phyloP scores from a whole-genome alignment of 2,113 vertebrate species.

The Leucopternis melanops region DNA sequence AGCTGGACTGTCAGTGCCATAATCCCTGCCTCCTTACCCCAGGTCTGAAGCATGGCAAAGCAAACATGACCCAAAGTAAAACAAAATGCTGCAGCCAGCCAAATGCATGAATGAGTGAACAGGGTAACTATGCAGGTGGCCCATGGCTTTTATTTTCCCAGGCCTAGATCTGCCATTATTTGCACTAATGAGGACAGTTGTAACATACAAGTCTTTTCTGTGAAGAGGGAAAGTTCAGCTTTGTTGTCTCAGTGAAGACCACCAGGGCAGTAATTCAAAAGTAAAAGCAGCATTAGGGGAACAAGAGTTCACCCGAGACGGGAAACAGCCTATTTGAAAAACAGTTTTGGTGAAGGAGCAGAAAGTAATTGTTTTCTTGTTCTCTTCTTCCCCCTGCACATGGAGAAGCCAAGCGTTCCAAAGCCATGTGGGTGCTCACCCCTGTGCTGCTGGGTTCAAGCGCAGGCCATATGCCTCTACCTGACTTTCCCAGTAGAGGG shows the following conservation, averaged over 20 bases:
- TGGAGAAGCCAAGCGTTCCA: background rate
- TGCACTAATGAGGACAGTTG: conserved; percentile 56
- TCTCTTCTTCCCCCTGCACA: background rate
- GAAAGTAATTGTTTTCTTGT: conserved; percentile 21
- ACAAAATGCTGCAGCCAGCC: conserved; percentile 26
- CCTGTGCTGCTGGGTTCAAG: background rate
- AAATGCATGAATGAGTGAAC: conserved; percentile 54
- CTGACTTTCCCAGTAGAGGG: background rate
- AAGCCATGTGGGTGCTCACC: background rate
- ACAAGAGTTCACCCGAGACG: background rate
- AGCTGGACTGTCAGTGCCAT: background rate
- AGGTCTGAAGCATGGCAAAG: conserved; percentile 33
- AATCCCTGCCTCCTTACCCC: background rate
- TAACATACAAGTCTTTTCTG: conserved; percentile 19
- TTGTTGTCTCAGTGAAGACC: conserved; percentile 35
- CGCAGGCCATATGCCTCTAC: background rate
- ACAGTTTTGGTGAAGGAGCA: background rate
- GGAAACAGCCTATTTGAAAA: background rate
- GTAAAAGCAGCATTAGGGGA: conserved; percentile 16
- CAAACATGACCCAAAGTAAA: conserved; percentile 46
- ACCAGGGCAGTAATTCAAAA: conserved; percentile 45
- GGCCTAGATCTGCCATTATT: conserved; percentile 34
- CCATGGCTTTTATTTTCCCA: conserved; percentile 39
- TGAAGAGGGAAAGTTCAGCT: conserved; percentile 5
- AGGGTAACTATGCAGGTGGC: conserved; percentile 59